Conservation (phyloP, 2,888 invertebrate species). For the Chrysolina americana region DNA sequence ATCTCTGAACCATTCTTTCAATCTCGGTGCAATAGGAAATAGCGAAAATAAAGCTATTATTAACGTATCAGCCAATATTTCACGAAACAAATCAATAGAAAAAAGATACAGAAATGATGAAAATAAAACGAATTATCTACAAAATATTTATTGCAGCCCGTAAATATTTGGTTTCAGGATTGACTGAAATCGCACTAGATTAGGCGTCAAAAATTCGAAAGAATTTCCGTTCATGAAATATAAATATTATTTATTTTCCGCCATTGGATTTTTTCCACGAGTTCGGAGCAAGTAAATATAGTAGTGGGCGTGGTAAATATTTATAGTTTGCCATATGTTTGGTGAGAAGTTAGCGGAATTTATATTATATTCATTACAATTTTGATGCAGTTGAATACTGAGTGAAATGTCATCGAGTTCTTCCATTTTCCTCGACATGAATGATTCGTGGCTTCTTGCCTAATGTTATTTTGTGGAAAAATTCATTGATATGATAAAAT, state of each 20-base stretch:
- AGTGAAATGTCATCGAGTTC: background rate
- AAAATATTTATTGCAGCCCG: background rate
- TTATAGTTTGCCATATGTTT: slow-evolving; percentile 10
- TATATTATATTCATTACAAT: slow-evolving; percentile 1
- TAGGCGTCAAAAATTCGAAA: background rate
- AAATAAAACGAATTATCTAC: background rate
- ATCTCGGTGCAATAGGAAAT: no score
- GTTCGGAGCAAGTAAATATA: background rate
- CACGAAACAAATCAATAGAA: background rate
- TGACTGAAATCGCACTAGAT: background rate
- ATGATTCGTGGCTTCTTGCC: background rate
- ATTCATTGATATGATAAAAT: no score
- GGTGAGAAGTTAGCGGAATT: background rate
- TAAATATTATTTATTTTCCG: slow-evolving; percentile 15
- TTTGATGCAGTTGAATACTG: background rate
- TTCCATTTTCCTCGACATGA: background rate
- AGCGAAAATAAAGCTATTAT: background rate
- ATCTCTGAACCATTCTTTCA: no score
- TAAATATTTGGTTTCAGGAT: slow-evolving; percentile 1
- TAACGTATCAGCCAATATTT: background rate
- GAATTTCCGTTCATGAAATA: background rate
- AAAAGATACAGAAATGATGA: background rate
- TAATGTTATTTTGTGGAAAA: background rate
- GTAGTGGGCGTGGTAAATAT: slow-evolving; percentile 14
- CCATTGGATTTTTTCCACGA: background rate